phyloP scores from a whole-genome alignment of 2,888 invertebrate genomes.

The Drosophila trichaetosa region DNA sequence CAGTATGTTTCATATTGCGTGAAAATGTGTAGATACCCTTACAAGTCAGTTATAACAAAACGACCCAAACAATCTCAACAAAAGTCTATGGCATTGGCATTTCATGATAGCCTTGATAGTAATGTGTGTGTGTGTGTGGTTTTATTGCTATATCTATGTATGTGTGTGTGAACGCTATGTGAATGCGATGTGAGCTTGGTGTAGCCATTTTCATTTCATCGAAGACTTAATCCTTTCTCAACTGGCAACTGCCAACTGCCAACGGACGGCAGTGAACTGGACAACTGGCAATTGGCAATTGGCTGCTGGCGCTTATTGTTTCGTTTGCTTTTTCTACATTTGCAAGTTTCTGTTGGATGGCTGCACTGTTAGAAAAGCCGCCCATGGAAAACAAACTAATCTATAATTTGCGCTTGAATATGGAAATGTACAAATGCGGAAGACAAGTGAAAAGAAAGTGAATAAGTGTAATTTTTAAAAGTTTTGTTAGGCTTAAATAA shows the following conservation, averaged over 20 bases:
- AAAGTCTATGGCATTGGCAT: slow-evolving; percentile 54
- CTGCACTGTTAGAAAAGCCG: background rate
- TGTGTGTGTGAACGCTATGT: slow-evolving; percentile 17
- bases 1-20: background rate
- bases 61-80: slow-evolving; percentile 44
- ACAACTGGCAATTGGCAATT: slow-evolving; percentile 43
- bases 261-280: slow-evolving; percentile 14
- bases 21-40: background rate
- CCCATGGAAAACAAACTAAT: background rate
- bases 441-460: background rate
- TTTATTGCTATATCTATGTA: slow-evolving; percentile 1
- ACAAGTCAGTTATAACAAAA: slow-evolving; percentile 21
- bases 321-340: slow-evolving; percentile 34
- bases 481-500: background rate
- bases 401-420: background rate
- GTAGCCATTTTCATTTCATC: slow-evolving; percentile 58
- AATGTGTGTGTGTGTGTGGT: slow-evolving; percentile 8
- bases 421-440: background rate
- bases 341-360: slow-evolving; percentile 20
- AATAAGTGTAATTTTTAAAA: background rate
- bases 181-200: slow-evolving; percentile 9
- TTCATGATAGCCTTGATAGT: slow-evolving; percentile 39
- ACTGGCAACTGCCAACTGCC: slow-evolving; percentile 17
- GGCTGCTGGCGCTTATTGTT: slow-evolving; percentile 52
- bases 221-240: slow-evolving; percentile 75